Conservation (phyloP, 35 echinoderm and acorn worm species). For the Ophioderma brevispina region DNA sequence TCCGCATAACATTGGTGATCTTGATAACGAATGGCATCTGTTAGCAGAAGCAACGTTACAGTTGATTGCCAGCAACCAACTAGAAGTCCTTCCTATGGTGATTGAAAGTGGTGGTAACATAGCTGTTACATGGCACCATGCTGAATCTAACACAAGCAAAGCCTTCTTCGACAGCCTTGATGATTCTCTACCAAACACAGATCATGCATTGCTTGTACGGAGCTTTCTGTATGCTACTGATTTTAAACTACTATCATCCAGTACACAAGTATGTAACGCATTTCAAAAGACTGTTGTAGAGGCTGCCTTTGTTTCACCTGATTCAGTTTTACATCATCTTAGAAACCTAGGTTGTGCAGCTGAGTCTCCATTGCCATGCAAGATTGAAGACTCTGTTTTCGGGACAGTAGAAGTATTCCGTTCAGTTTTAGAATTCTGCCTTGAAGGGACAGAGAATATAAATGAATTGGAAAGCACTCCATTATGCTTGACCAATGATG, state of each 20-base stretch:
- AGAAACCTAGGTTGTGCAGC: neutral
- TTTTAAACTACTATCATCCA: neutral
- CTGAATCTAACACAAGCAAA: neutral
- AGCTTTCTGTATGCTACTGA: neutral
- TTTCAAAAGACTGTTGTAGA: neutral
- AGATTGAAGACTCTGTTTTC: neutral
- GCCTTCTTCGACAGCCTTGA: slow-evolving; percentile 12
- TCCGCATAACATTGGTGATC: neutral
- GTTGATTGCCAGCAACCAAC: neutral
- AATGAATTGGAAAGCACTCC: neutral
- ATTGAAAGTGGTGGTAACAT: neutral
- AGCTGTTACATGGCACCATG: neutral
- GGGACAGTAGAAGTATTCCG: neutral
- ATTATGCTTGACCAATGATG: neutral
- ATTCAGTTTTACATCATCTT: slow-evolving; percentile 1
- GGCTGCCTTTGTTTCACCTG: neutral
- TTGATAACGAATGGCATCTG: neutral
- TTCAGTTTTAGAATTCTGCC: slow-evolving; percentile 9
- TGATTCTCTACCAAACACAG: neutral
- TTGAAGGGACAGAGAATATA: neutral
- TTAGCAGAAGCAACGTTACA: neutral
- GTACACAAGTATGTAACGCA: neutral
- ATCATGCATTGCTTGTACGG: neutral
- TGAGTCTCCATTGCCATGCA: neutral
- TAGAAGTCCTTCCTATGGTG: neutral